Base-by-base conservation (phyloP, 2,797 vertebrate species). In the Lerista edwardsae region DNA sequence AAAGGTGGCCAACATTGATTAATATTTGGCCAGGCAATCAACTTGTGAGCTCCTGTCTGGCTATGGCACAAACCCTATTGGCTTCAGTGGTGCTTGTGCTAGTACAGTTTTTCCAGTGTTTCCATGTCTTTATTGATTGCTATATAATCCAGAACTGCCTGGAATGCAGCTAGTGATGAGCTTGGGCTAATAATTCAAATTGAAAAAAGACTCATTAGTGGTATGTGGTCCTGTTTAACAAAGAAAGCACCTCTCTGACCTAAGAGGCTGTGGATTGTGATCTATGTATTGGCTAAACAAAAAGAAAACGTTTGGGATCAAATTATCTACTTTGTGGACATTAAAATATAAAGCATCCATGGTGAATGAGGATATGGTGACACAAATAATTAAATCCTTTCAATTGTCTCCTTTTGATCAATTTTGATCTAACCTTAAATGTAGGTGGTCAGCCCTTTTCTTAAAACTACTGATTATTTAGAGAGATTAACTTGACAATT, bases 391-490 rank as follows among this genome's bases (percentile, higher is more conserved):
- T 71, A 93, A 93, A 92, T 80, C 81, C 90, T 86, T 91, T 92
- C 84, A 93, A 93, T 94, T 87, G 94, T 94, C 91, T 93, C 79
- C 79, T 90, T 91, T 79, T 51, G 76, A 90, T 92, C 94, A 84
- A 87, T 93, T 93, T 90, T 88, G 91, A 87, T 93, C 93, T 94
- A 91, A 93, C 80, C 68, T 93, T 92, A 86, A 86, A 92, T 85
- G 93, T 88, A 89, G 44, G 69, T 84, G 92, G 92, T 90, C 92
- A 94, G 94, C 91, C 0, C 0, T 84, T 91, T 87, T 92, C 89
- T 85, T 92, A 87, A 80, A 95, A 96, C 94, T 93, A 88, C 94
- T 94, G 95, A 96, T 96, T 91, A 91, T 88, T 86, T 91, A 79
- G 57, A 62, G 91, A 95, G 96, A 96, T 96, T 94, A 92, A 71